A percentile compares a stretch with the other conserved stretches of the same genome.
Evolutionary conservation across 2,797 vertebrate genomes (phyloP).

Genomic region (Hephaestus fuliginosus): DNA sequence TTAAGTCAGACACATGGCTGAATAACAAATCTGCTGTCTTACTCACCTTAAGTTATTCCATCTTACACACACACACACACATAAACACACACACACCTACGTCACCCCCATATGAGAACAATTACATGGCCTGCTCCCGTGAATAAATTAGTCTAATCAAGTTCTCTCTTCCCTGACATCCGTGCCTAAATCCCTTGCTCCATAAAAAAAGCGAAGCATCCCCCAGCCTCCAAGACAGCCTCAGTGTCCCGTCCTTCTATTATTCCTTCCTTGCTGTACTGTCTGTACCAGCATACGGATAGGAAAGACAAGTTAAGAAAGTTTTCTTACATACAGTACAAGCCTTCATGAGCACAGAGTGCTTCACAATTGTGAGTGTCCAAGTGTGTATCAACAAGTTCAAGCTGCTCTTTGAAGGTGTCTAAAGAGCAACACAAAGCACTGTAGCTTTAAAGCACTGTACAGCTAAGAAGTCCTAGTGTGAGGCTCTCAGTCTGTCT

Average conservation of each 20-base stretch:
- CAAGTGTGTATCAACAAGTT: background rate
- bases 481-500: background rate
- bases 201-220: conserved; percentile 49
- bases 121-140: conserved; percentile 72
- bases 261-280: conserved; percentile 51
- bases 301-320: background rate
- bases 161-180: conserved; percentile 72
- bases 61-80: conserved; percentile 20
- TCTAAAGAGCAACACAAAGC: background rate
- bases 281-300: conserved; percentile 10
- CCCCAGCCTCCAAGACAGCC: conserved; percentile 28
- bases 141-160: conserved; percentile 79
- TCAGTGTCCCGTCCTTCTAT: conserved; percentile 27
- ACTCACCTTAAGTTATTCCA: conserved; percentile 36
- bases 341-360: background rate
- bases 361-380: background rate
- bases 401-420: conserved; percentile 1
- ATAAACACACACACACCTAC: conserved; percentile 39
- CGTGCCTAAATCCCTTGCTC: conserved; percentile 65
- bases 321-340: background rate
- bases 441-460: background rate
- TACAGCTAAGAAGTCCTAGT: background rate
- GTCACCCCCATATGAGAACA: conserved; percentile 70
- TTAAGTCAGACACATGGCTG: conserved; percentile 5
- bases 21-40: conserved; percentile 35